Conservation (phyloP, 2,797 vertebrate species). For the Mus minutoides region DNA sequence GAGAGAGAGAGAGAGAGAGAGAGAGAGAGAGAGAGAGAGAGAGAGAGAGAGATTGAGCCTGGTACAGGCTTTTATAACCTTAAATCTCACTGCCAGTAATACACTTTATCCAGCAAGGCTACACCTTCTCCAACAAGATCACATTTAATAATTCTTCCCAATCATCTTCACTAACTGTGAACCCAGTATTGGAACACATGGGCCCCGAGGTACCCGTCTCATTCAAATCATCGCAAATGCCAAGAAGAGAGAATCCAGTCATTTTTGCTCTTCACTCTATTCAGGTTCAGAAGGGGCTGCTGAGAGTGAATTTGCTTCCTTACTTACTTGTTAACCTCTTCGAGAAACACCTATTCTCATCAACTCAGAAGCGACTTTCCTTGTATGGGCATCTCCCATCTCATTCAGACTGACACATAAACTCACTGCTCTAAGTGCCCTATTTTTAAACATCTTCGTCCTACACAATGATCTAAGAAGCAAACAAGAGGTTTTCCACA, state of each 20-base stretch:
- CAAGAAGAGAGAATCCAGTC: not conserved
- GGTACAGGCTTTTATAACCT: not conserved
- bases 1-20: not conserved
- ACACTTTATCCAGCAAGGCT: not conserved
- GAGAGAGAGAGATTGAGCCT: not conserved
- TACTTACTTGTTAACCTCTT: not conserved
- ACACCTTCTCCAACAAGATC: not conserved
- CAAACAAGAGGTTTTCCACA: not conserved
- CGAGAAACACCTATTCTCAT: not conserved
- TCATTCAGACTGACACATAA: not conserved
- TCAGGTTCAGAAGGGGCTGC: not conserved
- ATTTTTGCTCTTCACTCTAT: not conserved
- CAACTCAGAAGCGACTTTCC: not conserved
- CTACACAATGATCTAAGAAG: not conserved
- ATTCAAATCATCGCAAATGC: not conserved
- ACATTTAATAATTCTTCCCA: not conserved
- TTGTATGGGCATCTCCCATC: not conserved
- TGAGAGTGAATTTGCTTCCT: not conserved
- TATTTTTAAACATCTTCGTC: constrained; percentile 29
- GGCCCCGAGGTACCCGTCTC: too few relatives aligned
- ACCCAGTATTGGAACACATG: not conserved
- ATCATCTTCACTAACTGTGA: not conserved
- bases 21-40: not conserved
- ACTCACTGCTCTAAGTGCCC: not conserved
- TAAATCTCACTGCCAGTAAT: not conserved